phyloP scores from a whole-genome alignment of 2,113 vertebrate genomes.

The Urocitellus parryii region DNA sequence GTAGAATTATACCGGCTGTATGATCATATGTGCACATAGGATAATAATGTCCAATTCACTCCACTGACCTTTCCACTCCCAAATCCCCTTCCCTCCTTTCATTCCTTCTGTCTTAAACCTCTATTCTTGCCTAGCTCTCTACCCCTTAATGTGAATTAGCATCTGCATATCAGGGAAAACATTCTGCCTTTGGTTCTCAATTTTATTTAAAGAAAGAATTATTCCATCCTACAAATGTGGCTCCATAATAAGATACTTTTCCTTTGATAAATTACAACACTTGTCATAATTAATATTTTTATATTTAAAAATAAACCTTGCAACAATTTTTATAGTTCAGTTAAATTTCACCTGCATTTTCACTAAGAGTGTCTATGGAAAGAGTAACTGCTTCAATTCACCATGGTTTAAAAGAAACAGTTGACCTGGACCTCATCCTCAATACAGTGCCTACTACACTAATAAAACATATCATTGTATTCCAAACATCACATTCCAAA shows the following conservation, averaged over 20 bases:
- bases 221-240: background rate
- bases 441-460: background rate
- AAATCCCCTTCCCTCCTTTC: too few relatives aligned
- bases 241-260: background rate
- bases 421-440: background rate
- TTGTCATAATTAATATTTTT: background rate
- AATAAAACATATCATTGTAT: background rate
- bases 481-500: background rate
- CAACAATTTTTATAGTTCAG: background rate
- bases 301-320: background rate
- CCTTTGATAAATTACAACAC: background rate
- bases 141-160: too few relatives aligned
- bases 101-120: too few relatives aligned
- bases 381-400: background rate
- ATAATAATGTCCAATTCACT: too few relatives aligned
- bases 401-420: background rate
- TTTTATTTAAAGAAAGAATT: background rate
- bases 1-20: too few relatives aligned
- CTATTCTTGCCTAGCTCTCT: too few relatives aligned
- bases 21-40: too few relatives aligned
- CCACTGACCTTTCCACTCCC: too few relatives aligned
- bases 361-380: background rate
- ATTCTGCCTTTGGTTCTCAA: too few relatives aligned
- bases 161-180: too few relatives aligned
- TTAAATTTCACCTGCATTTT: background rate